Conservation (phyloP, 2,797 vertebrate genomes). For the Fringilla coelebs region DNA sequence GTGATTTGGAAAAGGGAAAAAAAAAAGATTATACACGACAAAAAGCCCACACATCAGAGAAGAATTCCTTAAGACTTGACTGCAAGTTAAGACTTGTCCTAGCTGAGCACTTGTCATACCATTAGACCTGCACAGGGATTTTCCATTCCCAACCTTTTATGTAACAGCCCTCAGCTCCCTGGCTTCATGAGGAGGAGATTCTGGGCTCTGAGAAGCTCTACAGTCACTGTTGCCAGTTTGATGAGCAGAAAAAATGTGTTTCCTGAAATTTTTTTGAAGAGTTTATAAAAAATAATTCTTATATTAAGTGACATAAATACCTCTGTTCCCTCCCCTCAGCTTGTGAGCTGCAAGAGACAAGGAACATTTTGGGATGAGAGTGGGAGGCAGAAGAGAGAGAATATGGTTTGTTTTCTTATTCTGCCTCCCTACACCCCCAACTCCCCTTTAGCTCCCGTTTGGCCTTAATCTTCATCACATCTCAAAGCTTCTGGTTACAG, state of each 20-base stretch:
- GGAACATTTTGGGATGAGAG: background rate
- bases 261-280: background rate
- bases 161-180: slow-evolving; percentile 19
- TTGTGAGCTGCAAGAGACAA: background rate
- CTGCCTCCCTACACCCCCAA: background rate
- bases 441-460: background rate
- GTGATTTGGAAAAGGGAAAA: background rate
- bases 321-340: background rate
- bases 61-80: slow-evolving; percentile 69
- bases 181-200: slow-evolving; percentile 22
- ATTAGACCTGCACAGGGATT: slow-evolving; percentile 53
- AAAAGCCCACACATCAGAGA: slow-evolving; percentile 49
- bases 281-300: background rate
- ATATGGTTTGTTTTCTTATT: background rate
- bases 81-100: slow-evolving; percentile 66
- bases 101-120: slow-evolving; percentile 66
- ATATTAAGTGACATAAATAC: background rate
- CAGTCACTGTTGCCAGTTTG: slow-evolving; percentile 66
- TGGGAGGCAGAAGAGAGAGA: background rate
- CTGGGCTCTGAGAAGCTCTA: slow-evolving; percentile 67
- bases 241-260: background rate
- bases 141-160: background rate
- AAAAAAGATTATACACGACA: slow-evolving; percentile 50
- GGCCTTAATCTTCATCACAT: background rate
- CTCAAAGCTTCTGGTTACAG: background rate